phyloP scores from a whole-genome alignment of 2,797 vertebrate species.

The Phaenicophaeus curvirostris region DNA sequence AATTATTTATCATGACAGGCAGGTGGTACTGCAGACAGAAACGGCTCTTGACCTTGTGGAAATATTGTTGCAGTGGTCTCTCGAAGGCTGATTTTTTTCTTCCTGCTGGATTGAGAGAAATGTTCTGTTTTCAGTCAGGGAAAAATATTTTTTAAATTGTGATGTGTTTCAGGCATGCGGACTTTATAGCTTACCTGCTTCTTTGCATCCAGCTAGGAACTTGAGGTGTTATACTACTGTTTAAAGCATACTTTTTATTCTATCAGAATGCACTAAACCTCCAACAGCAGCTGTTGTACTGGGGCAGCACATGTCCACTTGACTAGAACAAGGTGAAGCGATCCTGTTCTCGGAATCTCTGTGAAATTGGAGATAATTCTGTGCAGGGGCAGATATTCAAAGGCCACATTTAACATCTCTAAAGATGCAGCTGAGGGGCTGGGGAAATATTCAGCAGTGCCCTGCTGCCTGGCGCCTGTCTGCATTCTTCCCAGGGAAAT shows the following conservation, averaged over 20 bases:
- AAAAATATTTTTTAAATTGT: neutral
- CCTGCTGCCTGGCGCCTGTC: conserved; percentile 67
- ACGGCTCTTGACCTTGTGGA: conserved; percentile 28
- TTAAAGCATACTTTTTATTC: neutral
- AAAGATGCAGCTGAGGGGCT: neutral
- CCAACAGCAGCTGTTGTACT: rapidly evolving
- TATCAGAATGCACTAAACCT: neutral
- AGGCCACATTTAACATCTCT: conserved; percentile 53
- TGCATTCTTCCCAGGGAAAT: conserved; percentile 46
- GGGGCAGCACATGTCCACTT: rapidly evolving
- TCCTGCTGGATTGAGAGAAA: neutral
- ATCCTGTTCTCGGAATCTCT: neutral
- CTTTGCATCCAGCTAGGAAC: neutral
- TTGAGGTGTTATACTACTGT: neutral
- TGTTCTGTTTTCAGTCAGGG: neutral
- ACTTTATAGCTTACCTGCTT: neutral
- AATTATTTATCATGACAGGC: conserved; percentile 45
- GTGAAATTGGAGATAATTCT: conserved; percentile 11
- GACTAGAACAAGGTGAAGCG: neutral
- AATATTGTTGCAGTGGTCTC: neutral
- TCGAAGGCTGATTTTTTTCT: neutral
- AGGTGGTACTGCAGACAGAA: conserved; percentile 48
- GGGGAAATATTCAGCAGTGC: neutral
- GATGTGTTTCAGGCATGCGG: neutral
- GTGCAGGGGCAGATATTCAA: neutral